A percentile compares a stretch with the other conserved stretches of the same genome.
phyloP scores from a whole-genome alignment of 2,113 vertebrate species.

The Salvator merianae region DNA sequence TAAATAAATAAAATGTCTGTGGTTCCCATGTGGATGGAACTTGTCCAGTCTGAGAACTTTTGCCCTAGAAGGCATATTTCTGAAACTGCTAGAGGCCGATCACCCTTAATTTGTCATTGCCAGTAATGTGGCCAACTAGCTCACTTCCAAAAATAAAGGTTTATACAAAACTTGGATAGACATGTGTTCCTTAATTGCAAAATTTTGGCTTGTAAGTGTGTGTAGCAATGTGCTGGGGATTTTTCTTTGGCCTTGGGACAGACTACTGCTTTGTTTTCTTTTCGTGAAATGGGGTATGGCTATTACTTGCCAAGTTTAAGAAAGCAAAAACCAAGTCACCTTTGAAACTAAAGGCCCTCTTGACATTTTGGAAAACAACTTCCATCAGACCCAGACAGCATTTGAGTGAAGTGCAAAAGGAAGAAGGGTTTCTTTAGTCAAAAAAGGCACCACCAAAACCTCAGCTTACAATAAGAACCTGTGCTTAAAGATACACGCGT shows the following conservation, averaged over 20 bases:
- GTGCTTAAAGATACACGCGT: too few relatives aligned
- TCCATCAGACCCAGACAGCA: too few relatives aligned
- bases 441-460: too few relatives aligned
- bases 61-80: neutral
- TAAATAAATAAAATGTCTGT: too few relatives aligned
- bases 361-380: too few relatives aligned
- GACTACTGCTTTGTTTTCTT: neutral
- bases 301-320: neutral
- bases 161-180: neutral
- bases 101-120: neutral
- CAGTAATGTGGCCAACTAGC: conserved; percentile 26
- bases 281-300: neutral
- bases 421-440: too few relatives aligned
- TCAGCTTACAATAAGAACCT: too few relatives aligned
- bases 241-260: neutral
- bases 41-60: too few relatives aligned
- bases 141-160: conserved; percentile 29
- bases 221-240: neutral
- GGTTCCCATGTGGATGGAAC: too few relatives aligned
- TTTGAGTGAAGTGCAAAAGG: too few relatives aligned
- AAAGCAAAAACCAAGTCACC: neutral
- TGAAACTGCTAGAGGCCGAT: neutral
- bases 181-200: accelerated
- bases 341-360: neutral
- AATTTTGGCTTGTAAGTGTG: neutral